These are phyloP conservation scores for Callitettix versicolor DNA, from an alignment of 1,140 invertebrate species.

Conservation along the genomic window DNA sequence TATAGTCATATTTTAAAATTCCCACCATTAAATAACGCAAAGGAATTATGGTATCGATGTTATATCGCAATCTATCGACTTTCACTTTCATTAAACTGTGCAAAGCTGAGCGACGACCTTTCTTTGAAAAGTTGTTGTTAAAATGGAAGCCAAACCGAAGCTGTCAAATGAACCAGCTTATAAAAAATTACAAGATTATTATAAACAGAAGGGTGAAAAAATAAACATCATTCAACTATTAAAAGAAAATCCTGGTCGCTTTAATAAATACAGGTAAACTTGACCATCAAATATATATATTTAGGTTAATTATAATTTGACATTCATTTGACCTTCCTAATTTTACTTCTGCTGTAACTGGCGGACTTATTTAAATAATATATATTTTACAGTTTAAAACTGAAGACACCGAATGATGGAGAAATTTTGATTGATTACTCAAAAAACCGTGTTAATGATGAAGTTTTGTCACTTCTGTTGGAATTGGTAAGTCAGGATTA, in stretches of 20 bases:
- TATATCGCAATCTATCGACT: no score
- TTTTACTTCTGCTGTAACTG: slow-evolving; percentile 9
- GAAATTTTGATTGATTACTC: slow-evolving; percentile 90
- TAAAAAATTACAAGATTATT: slow-evolving; percentile 53
- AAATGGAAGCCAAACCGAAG: slow-evolving; percentile 36
- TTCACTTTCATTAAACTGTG: no score
- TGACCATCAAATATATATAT: slow-evolving; percentile 10
- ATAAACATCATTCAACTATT: slow-evolving; percentile 71
- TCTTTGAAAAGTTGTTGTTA: background rate
- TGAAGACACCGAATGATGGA: slow-evolving; percentile 71
- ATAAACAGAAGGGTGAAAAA: slow-evolving; percentile 48
- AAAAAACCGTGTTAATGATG: slow-evolving; percentile 84
- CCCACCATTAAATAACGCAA: no score
- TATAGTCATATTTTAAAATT: no score
- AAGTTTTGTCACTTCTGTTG: slow-evolving; percentile 62
- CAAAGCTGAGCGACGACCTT: no score
- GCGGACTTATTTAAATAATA: slow-evolving; percentile 26
- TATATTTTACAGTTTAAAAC: slow-evolving; percentile 48
- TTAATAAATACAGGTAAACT: slow-evolving; percentile 67
- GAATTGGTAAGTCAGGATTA: slow-evolving; percentile 49
- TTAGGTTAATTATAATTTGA: slow-evolving; percentile 1
- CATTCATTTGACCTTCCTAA: slow-evolving; percentile 6
- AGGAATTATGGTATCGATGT: no score
- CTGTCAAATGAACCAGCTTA: slow-evolving; percentile 37
- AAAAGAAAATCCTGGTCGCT: slow-evolving; percentile 59